phyloP scores from a whole-genome alignment of 2,888 invertebrate genomes.

The Cosmia pyralina region DNA sequence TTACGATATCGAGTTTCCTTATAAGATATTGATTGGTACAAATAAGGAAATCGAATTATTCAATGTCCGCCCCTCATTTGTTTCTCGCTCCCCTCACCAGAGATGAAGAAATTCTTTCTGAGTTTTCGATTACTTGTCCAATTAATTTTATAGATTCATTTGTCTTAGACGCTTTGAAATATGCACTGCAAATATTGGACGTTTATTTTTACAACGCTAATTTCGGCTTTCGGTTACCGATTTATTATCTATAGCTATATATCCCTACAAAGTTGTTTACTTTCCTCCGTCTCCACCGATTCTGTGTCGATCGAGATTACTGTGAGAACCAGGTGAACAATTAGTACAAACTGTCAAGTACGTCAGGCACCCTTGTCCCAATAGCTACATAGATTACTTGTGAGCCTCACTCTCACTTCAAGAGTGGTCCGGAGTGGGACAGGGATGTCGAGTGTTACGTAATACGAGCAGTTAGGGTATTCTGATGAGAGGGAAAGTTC shows the following conservation, averaged over 20 bases:
- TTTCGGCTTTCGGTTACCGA: constrained; percentile 47
- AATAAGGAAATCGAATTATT: constrained; percentile 91
- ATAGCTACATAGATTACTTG: constrained; percentile 56
- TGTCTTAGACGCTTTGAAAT: constrained; percentile 86
- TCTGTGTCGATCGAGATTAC: constrained; percentile 20
- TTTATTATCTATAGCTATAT: constrained; percentile 36
- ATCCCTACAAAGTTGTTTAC: constrained; percentile 1
- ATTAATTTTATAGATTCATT: constrained; percentile 90
- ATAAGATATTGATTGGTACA: constrained; percentile 89
- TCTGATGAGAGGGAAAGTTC: constrained; percentile 89
- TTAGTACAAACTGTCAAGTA: constrained; percentile 58
- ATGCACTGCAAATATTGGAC: constrained; percentile 72
- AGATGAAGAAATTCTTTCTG: constrained; percentile 90
- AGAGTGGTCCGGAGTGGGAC: constrained; percentile 68
- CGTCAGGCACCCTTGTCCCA: constrained; percentile 49
- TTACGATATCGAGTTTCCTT: constrained; percentile 83
- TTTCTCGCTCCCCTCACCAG: constrained; percentile 87
- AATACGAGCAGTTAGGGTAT: constrained; percentile 81
- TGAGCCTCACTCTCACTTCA: constrained; percentile 63
- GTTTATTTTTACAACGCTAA: constrained; percentile 62
- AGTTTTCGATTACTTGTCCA: constrained; percentile 91
- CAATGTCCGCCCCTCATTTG: constrained; percentile 90
- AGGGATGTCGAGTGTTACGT: constrained; percentile 74
- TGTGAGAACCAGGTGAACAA: constrained; percentile 58
- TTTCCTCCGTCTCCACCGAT: neutral